These are phyloP conservation scores for Thunnus thynnus DNA, from an alignment of 2,113 vertebrate species.

Conservation along the genomic window DNA sequence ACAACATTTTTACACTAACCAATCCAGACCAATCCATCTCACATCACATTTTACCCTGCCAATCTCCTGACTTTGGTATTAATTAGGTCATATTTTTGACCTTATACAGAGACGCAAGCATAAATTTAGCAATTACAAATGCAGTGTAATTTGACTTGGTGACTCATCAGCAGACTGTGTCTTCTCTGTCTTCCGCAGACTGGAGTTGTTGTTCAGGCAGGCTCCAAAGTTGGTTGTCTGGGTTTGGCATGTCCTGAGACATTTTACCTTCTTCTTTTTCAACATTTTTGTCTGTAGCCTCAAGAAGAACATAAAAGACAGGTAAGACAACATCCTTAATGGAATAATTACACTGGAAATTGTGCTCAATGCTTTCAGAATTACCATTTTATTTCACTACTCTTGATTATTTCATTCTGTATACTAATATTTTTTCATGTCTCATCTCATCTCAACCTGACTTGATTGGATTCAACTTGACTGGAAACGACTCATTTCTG, in stretches of 20 bases:
- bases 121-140: neutral
- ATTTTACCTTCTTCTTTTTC: slow-evolving; percentile 50
- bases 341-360: neutral
- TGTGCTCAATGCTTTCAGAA: neutral
- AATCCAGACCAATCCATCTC: too few relatives aligned
- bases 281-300: slow-evolving; percentile 41
- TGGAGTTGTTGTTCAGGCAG: slow-evolving; percentile 40
- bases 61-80: neutral
- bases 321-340: slow-evolving; percentile 48
- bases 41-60: neutral
- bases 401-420: neutral
- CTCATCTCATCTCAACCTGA: neutral
- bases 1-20: too few relatives aligned
- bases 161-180: neutral
- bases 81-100: neutral
- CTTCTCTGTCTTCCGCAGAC: slow-evolving; percentile 52
- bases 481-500: neutral
- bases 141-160: neutral
- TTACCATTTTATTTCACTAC: neutral
- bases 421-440: neutral
- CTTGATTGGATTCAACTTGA: neutral
- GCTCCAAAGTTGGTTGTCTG: slow-evolving; percentile 36
- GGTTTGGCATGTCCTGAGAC: slow-evolving; percentile 57
- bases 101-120: neutral
- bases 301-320: slow-evolving; percentile 54